These are phyloP conservation scores for Macropodus opercularis DNA, from an alignment of 2,797 vertebrate species.

Conservation along the genomic window DNA sequence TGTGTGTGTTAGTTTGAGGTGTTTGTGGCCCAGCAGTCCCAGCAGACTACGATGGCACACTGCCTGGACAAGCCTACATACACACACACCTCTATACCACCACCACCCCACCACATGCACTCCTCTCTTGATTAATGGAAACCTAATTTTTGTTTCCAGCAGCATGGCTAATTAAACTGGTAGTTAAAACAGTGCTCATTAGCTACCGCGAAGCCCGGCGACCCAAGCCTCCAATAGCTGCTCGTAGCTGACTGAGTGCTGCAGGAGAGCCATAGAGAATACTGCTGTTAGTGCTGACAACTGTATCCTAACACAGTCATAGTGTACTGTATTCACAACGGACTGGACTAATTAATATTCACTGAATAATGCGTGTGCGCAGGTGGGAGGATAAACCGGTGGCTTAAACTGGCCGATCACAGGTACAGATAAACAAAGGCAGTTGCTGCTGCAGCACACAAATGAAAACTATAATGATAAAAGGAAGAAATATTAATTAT, in stretches of 20 bases:
- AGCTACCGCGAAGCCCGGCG: constrained; percentile 70
- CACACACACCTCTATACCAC: constrained; percentile 42
- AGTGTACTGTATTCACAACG: constrained; percentile 70
- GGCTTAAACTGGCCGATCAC: constrained; percentile 50
- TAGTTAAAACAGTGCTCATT: constrained; percentile 84
- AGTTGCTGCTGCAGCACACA: constrained; percentile 40
- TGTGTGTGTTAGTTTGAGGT: constrained; percentile 74
- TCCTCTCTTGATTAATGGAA: constrained; percentile 83
- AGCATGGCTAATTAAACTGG: constrained; percentile 84
- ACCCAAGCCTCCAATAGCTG: constrained; percentile 69
- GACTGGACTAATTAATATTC: constrained; percentile 81
- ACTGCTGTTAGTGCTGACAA: constrained; percentile 80
- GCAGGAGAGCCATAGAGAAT: constrained; percentile 68
- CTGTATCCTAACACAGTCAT: constrained; percentile 82
- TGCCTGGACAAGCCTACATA: constrained; percentile 85
- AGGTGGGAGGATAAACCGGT: constrained; percentile 70
- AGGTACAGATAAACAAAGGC: constrained; percentile 60
- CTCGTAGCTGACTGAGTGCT: constrained; percentile 59
- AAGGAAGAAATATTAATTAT: constrained; percentile 24
- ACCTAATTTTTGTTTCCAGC: constrained; percentile 84
- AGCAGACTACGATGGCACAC: constrained; percentile 74
- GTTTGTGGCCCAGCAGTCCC: constrained; percentile 77
- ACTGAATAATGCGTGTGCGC: constrained; percentile 61
- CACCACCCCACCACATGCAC: constrained; percentile 57
- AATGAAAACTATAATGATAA: constrained; percentile 17